Evolutionary conservation across 2,888 invertebrate genomes (phyloP).

Genomic region (Apoda limacodes): DNA sequence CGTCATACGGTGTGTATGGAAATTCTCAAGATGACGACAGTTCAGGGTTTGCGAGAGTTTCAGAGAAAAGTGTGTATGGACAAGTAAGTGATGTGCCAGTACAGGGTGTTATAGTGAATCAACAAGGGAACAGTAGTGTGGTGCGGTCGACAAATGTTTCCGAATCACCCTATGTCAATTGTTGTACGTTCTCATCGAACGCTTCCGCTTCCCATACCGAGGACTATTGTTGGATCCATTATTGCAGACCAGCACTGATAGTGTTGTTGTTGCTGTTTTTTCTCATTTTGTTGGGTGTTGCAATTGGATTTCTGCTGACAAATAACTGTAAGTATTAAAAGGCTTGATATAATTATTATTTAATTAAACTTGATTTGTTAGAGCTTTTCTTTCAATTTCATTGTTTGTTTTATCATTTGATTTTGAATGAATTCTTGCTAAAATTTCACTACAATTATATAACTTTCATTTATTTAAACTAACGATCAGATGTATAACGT

Average conservation of each 20-base stretch:
- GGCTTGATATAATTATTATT: no score
- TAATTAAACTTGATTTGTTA: no score
- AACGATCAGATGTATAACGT: no score
- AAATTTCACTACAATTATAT: no score
- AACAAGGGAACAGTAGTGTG: conserved; percentile 63
- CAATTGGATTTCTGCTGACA: conserved; percentile 69
- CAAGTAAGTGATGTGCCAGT: conserved; percentile 57
- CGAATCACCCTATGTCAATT: conserved; percentile 41
- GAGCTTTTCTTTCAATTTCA: no score
- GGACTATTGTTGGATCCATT: conserved; percentile 65
- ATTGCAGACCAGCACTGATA: conserved; percentile 66
- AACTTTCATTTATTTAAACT: no score
- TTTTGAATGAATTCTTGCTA: no score
- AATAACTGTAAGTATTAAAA: conserved; percentile 68
- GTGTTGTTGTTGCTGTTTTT: conserved; percentile 64
- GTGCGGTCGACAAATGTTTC: conserved; percentile 38
- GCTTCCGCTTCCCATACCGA: conserved; percentile 54
- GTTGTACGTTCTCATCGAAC: conserved; percentile 43
- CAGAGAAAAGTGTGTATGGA: conserved; percentile 53
- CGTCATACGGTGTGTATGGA: conserved; percentile 65
- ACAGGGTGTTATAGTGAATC: conserved; percentile 65
- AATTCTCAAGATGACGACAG: conserved; percentile 61
- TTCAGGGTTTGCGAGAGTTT: conserved; percentile 55
- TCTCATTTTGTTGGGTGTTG: conserved; percentile 65
- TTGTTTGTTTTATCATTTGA: no score